Percentiles rank a stretch among this genome's conserved stretches.
phyloP scores from a whole-genome alignment of 2,888 invertebrate genomes.

The Leptinotarsa peninsularis region DNA sequence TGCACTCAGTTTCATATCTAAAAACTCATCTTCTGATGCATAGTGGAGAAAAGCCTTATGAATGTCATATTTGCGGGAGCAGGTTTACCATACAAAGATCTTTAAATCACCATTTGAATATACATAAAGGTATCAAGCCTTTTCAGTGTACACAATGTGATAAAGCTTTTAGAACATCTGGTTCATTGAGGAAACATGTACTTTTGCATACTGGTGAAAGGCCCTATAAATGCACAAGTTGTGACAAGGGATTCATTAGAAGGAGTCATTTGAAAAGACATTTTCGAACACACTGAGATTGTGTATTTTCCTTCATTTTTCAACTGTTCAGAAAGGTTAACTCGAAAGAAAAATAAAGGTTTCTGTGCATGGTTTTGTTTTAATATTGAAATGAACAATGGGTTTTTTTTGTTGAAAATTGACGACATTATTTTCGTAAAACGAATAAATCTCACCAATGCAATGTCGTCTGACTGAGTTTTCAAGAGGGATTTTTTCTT shows the following conservation, averaged over 20 bases:
- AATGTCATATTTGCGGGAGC: constrained; percentile 42
- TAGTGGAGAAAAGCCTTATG: constrained; percentile 41
- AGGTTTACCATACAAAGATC: constrained; percentile 39
- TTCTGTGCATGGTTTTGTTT: too few species aligned
- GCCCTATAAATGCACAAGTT: constrained; percentile 41
- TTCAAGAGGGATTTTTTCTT: too few species aligned
- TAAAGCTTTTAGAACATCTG: constrained; percentile 40
- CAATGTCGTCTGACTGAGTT: too few species aligned
- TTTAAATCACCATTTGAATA: constrained; percentile 43
- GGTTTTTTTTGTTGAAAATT: too few species aligned
- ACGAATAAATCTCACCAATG: too few species aligned
- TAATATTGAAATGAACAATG: too few species aligned
- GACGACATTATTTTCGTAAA: too few species aligned
- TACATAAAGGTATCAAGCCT: constrained; percentile 44
- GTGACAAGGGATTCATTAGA: constrained; percentile 43
- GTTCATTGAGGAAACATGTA: constrained; percentile 37
- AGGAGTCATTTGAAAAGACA: constrained; percentile 44
- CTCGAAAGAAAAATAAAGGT: too few species aligned
- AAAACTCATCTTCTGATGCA: constrained; percentile 42
- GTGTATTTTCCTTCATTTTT: neutral
- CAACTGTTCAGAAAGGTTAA: too few species aligned
- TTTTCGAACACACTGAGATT: constrained; percentile 35
- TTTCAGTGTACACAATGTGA: constrained; percentile 41
- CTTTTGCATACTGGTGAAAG: constrained; percentile 40
- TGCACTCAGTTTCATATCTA: constrained; percentile 40